phyloP scores from a whole-genome alignment of 2,888 invertebrate species.

The Melieria crassipennis region DNA sequence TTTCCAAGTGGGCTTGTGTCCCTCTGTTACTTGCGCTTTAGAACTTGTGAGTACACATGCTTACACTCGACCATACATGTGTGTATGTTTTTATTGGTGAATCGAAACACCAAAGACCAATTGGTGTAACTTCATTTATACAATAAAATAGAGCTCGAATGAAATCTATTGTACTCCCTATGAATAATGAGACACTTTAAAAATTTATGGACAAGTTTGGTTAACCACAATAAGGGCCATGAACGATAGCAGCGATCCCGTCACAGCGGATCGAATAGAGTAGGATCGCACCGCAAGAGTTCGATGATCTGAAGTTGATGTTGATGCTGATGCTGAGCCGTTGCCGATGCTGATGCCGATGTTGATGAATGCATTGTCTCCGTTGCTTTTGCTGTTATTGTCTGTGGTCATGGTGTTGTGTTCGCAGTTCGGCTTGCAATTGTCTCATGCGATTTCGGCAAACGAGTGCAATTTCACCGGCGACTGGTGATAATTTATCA shows the following conservation, averaged over 20 bases:
- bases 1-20: too few species aligned
- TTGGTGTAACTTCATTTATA: slow-evolving; percentile 41
- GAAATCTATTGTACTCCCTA: slow-evolving; percentile 62
- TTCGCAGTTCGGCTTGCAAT: not conserved
- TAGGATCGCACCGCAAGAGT: not conserved
- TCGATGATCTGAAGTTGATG: slow-evolving; percentile 1
- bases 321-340: not conserved
- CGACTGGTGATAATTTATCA: too few species aligned
- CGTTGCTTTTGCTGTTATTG: not conserved
- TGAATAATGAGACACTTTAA: slow-evolving; percentile 66
- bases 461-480: not conserved
- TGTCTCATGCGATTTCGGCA: not conserved
- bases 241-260: slow-evolving; percentile 20
- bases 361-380: not conserved
- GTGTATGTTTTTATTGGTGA: not conserved
- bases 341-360: not conserved
- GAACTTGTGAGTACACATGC: too few species aligned
- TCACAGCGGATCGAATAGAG: slow-evolving; percentile 12
- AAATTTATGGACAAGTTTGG: slow-evolving; percentile 65
- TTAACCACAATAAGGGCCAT: slow-evolving; percentile 55
- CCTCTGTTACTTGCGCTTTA: too few species aligned
- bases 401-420: not conserved
- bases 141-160: slow-evolving; percentile 57
- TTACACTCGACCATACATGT: not conserved
- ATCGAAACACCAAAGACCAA: slow-evolving; percentile 12